Base-by-base conservation (phyloP, 23 tunicate species). In the Clavelina lepadiformis region DNA sequence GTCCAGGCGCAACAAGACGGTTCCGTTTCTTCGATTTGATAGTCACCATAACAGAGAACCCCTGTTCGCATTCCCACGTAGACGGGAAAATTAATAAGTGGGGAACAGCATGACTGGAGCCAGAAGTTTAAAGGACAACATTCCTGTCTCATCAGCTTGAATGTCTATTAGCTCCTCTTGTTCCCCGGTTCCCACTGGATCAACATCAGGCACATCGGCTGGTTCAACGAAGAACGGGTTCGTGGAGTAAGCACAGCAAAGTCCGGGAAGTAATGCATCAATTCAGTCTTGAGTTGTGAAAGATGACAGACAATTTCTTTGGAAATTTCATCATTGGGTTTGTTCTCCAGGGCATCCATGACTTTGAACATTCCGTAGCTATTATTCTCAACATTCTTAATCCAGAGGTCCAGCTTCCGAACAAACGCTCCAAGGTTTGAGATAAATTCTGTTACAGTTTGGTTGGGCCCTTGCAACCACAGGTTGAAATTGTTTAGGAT, bases 381-480 rank as follows among this genome's bases (percentile, higher is more conserved):
- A 53, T 80, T 62, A 47, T 80, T 70, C 38, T 35, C 23, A 19
- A 61, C 64, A 63, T 80, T 80, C 41, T 80, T 51, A 33, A 5
- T 49, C 78, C 86, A 80, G 59, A 80, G 60, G 69, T 80, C 86
- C 65, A 80, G 62, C 86, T 80, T 71, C n/a, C 80, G 77, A 53
- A 56, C 36, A 38, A 77, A 54, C 29, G 66, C 74, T 44, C 74
- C 7, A 1, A 65, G 67, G 54, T 56, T 56, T 44, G 58, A 55
- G 20, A 77, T 54, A 57, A 77, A 66, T 31, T 77, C 57, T 35
- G 69, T 46, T 56, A 68, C 57, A 78, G 75, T 78, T 56, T 56
- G 52, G 67, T 80, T 51, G 56, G 77, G 65, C 55, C 77, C 86
- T 77, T 77, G 82, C 24, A 77, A 53, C 62, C 67, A 77, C 66